Conservation (phyloP, 1,140 invertebrate genomes). For the Lethocerus indicus region DNA sequence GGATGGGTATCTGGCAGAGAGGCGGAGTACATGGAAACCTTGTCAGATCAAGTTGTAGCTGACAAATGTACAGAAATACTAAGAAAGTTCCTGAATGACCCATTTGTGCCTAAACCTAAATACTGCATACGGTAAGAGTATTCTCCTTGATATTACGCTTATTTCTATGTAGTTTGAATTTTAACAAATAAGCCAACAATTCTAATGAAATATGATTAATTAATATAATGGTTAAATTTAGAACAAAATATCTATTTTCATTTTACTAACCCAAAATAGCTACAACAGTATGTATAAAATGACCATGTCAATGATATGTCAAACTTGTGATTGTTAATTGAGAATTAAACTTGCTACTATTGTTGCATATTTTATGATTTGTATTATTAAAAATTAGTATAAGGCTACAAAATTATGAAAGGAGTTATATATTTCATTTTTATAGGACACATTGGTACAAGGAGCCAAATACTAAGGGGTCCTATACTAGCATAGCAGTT, state of each 20-base stretch:
- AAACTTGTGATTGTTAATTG: too few species aligned
- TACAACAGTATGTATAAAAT: too few species aligned
- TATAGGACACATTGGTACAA: constrained; percentile 71
- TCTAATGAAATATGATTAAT: too few species aligned
- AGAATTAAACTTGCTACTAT: too few species aligned
- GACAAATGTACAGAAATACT: constrained; percentile 64
- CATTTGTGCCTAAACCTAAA: constrained; percentile 67
- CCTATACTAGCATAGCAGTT: constrained; percentile 77
- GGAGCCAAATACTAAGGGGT: constrained; percentile 63
- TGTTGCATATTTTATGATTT: neutral
- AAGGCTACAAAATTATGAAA: neutral
- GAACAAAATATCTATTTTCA: too few species aligned
- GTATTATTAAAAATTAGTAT: neutral
- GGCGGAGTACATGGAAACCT: constrained; percentile 69
- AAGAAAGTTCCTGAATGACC: constrained; percentile 66
- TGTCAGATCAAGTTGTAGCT: constrained; percentile 48
- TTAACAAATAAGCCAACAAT: too few species aligned
- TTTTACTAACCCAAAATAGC: too few species aligned
- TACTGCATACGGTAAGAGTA: constrained; percentile 54
- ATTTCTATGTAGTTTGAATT: too few species aligned
- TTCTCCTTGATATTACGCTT: too few species aligned
- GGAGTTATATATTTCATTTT: constrained; percentile 12
- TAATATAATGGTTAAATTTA: too few species aligned
- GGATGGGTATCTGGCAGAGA: constrained; percentile 77
- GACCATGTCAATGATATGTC: too few species aligned